A percentile compares a stretch with the other conserved stretches of the same genome.
These are phyloP conservation scores for Drosophila murphyi DNA, from an alignment of 1,140 invertebrate species.

Conservation along the genomic window DNA sequence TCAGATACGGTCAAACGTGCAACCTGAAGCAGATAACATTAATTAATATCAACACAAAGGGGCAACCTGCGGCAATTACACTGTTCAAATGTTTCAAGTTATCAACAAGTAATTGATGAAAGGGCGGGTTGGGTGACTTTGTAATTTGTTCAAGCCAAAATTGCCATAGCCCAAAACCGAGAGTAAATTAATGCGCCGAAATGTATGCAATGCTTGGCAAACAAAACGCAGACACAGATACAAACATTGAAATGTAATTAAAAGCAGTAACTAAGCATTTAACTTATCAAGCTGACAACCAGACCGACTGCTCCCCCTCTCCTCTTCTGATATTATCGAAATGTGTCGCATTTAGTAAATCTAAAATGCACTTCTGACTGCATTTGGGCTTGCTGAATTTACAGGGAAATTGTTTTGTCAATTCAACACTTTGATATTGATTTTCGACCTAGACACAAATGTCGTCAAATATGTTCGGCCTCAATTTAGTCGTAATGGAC, in stretches of 20 bases:
- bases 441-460: conserved; percentile 15
- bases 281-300: conserved; percentile 46
- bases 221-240: conserved; percentile 50
- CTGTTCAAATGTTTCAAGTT: not conserved
- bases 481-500: conserved; percentile 67
- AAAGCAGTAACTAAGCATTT: conserved; percentile 74
- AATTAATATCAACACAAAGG: not conserved
- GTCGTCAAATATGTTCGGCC: conserved; percentile 46
- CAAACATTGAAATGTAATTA: conserved; percentile 81
- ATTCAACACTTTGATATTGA: conserved; percentile 61
- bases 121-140: not conserved
- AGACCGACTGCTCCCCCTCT: conserved; percentile 16
- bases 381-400: conserved; percentile 34
- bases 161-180: conserved; percentile 40
- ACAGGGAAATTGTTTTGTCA: conserved; percentile 66
- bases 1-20: not conserved
- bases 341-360: conserved; percentile 76
- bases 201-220: conserved; percentile 41
- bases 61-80: not conserved
- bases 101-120: conserved; percentile 56
- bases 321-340: conserved; percentile 69
- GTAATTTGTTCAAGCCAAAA: conserved; percentile 18
- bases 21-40: conserved; percentile 9
- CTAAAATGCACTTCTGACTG: conserved; percentile 69
- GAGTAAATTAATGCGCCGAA: conserved; percentile 59